Base-by-base conservation (phyloP, 1,140 invertebrate genomes). In the Ptiloglossa arizonensis region DNA sequence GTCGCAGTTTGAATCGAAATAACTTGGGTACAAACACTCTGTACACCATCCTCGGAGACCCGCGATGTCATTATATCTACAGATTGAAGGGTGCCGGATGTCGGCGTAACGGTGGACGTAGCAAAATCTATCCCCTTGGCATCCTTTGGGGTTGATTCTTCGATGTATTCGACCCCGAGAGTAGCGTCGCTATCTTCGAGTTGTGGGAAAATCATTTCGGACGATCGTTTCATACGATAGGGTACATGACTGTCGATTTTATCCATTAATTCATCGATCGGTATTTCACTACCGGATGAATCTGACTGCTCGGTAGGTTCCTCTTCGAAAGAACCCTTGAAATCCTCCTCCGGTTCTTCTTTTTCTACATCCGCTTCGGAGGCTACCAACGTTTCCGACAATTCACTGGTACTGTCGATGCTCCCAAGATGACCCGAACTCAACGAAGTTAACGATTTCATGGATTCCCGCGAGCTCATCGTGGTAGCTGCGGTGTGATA, bases 201-300 rank as follows among this genome's bases (percentile, higher is more conserved):
- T 19, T 96, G 96, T 87, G 96, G 96, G 89, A 98, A 97, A 79
- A 96, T 96, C 97, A 98, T 97, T 92, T 98, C 97, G 80, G 96
- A 95, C 0, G 97, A 97, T 74, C 97, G 93, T 89, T 97, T 98
- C 97, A 98, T 97, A 83, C 95, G 94, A 35, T 93, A 94, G 15
- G 94, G 92, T 54, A 94, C 90, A 79, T 94, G 93, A 62, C 90
- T 83, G 17, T 73, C 81, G 15, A 79, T 85, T 46, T 82, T 86
- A 19, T 88, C 79, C n/a, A 84, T 73, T 0, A 80, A 67, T 1
- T 90, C 89, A 19, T 89, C 86, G 13, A 89, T 67, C 0, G 86
- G 84, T 59, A 89, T 87, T 0, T 90, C 89, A 9, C 87, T 83
- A 5, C 87, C 77, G 0, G 84, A 86, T 1, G 87, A 90, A 48